Evolutionary conservation across 1,140 invertebrate genomes (phyloP).

Genomic region (Mizuhopecten yessoensis): DNA sequence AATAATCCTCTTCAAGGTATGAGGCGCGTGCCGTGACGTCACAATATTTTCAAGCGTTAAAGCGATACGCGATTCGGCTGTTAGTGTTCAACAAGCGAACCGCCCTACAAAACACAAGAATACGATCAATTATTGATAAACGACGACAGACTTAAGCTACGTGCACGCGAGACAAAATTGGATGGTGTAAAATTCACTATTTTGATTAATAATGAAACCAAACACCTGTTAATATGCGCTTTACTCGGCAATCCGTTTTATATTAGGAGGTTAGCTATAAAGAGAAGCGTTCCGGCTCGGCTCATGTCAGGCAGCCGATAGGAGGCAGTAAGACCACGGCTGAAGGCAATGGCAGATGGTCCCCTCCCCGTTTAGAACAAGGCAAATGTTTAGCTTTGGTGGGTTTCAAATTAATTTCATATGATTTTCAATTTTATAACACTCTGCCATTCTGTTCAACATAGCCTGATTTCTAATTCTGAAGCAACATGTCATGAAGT

Average conservation of each 20-base stretch:
- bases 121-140: neutral
- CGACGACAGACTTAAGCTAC: neutral
- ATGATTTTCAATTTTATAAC: conserved; percentile 40
- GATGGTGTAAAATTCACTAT: conserved; percentile 34
- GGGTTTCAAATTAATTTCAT: conserved; percentile 26
- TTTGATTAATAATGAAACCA: conserved; percentile 40
- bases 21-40: conserved; percentile 1
- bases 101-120: neutral
- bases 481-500: neutral
- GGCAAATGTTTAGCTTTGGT: conserved; percentile 25
- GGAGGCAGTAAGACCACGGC: neutral
- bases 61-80: neutral
- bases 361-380: neutral
- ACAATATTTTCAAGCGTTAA: conserved; percentile 15
- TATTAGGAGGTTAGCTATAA: conserved; percentile 10
- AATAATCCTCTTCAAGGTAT: conserved; percentile 13
- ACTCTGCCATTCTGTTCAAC: conserved; percentile 8
- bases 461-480: neutral
- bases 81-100: conserved; percentile 24
- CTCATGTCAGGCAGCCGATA: conserved; percentile 1
- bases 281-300: conserved; percentile 15
- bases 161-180: conserved; percentile 1
- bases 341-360: conserved; percentile 18
- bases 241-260: conserved; percentile 29
- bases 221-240: conserved; percentile 38